phyloP scores from a whole-genome alignment of 1,140 invertebrate species.

The Leptinotarsa undecemlineata region DNA sequence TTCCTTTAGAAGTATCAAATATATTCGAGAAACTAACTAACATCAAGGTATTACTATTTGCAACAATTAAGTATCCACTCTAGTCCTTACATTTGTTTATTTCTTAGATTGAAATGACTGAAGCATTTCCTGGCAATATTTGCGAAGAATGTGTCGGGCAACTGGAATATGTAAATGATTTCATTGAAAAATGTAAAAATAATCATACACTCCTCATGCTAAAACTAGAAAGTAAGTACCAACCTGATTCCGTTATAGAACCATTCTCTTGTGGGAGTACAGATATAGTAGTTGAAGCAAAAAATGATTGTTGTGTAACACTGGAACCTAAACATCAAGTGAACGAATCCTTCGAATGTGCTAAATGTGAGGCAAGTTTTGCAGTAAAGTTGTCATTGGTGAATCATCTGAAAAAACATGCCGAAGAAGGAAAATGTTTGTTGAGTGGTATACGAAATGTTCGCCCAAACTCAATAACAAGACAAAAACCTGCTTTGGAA shows the following conservation, averaged over 20 bases:
- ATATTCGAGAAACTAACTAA: conserved; percentile 19
- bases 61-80: background rate
- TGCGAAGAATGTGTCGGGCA: conserved; percentile 8
- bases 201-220: conserved; percentile 11
- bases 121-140: conserved; percentile 15
- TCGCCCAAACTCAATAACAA: background rate
- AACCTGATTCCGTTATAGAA: background rate
- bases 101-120: conserved; percentile 12
- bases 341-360: conserved; percentile 2
- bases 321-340: background rate
- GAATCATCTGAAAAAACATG: background rate
- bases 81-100: background rate
- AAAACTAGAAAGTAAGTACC: background rate
- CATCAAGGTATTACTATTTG: conserved; percentile 11
- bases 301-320: background rate
- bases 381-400: background rate
- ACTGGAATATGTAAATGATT: background rate
- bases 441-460: background rate
- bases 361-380: conserved; percentile 12
- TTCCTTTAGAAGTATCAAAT: background rate
- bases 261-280: background rate
- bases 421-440: background rate
- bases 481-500: background rate
- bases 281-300: background rate
- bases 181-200: conserved; percentile 19